Evolutionary conservation across 2,888 invertebrate species (phyloP).

Genomic region (Nebria salina): DNA sequence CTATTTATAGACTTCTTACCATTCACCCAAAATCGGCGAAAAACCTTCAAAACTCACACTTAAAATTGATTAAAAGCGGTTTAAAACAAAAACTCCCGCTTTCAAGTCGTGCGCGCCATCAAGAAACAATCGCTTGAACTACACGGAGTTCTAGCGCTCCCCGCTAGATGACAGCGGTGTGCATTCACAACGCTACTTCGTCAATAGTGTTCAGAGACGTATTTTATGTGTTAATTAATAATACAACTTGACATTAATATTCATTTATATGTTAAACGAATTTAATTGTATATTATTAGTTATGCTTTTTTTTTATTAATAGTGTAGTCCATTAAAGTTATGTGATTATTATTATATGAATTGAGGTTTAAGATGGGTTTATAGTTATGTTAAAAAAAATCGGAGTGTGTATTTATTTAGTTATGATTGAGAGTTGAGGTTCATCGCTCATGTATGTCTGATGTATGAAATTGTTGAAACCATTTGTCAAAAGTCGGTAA

Average conservation of each 20-base stretch:
- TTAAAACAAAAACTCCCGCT: not conserved
- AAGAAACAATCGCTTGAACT: slow-evolving; percentile 15
- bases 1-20: too few species aligned
- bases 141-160: not conserved
- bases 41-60: not conserved
- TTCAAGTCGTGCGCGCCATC: slow-evolving; percentile 10
- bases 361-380: too few species aligned
- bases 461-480: slow-evolving; percentile 12
- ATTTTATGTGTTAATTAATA: too few species aligned
- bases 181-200: not conserved
- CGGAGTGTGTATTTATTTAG: not conserved
- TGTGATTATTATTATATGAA: too few species aligned
- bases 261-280: too few species aligned
- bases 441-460: slow-evolving; percentile 14
- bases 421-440: not conserved
- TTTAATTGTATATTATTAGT: too few species aligned
- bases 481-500: slow-evolving; percentile 24
- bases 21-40: too few species aligned
- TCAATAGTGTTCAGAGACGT: not conserved
- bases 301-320: too few species aligned
- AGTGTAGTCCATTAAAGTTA: too few species aligned
- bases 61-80: not conserved
- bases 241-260: too few species aligned
- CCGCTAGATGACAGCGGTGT: slow-evolving; percentile 13
- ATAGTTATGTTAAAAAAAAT: not conserved